Conservation (phyloP, 2,113 vertebrate species). For the Corynorhinus townsendii region DNA sequence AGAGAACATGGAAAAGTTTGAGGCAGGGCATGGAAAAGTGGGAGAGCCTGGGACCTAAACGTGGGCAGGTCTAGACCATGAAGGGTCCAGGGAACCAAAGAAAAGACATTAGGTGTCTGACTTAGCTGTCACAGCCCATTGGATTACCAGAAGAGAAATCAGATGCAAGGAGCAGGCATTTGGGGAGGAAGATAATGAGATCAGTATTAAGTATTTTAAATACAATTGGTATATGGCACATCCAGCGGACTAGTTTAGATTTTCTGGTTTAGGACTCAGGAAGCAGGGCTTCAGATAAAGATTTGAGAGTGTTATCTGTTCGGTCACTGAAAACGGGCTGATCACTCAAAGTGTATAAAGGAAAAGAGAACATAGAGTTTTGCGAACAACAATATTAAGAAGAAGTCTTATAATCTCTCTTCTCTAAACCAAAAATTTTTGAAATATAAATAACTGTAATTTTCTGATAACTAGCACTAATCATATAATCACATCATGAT, state of each 20-base stretch:
- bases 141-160: background rate
- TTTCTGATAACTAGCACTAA: conserved; percentile 58
- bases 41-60: background rate
- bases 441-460: conserved; percentile 63
- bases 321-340: background rate
- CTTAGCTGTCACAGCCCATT: background rate
- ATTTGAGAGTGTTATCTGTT: background rate
- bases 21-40: background rate
- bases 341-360: background rate
- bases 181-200: background rate
- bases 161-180: background rate
- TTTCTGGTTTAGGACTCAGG: background rate
- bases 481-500: conserved; percentile 55
- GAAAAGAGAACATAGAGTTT: background rate
- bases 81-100: background rate
- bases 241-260: background rate
- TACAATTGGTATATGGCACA: background rate
- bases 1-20: background rate
- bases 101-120: background rate
- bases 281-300: background rate
- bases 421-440: conserved; percentile 22
- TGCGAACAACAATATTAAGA: conserved; percentile 29
- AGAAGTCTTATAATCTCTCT: conserved; percentile 27
- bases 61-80: background rate
- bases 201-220: background rate